Percentiles rank a stretch among this genome's conserved stretches.
phyloP scores from a whole-genome alignment of 2,113 vertebrate species.

The Myrmophylax atrothorax region DNA sequence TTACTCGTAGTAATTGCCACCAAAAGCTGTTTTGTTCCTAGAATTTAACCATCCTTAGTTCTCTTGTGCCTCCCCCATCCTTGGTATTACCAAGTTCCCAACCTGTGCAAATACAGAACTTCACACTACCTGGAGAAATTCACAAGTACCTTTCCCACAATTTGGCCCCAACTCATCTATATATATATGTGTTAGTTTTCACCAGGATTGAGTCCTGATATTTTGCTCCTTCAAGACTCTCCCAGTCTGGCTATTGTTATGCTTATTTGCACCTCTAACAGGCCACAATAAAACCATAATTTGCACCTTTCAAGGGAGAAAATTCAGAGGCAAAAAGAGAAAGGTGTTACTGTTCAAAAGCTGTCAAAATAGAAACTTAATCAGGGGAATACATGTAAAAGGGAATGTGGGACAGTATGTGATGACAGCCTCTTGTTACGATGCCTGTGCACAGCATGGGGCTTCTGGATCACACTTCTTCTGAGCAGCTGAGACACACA shows the following conservation, averaged over 20 bases:
- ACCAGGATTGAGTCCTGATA: background rate
- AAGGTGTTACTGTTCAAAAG: conserved; percentile 67
- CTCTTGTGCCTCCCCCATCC: background rate
- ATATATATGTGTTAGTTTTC: background rate
- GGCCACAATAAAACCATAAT: conserved; percentile 61
- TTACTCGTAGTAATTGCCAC: background rate
- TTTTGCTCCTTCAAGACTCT: conserved; percentile 23
- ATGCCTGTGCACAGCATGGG: conserved; percentile 35
- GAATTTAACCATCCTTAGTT: background rate
- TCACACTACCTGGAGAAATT: conserved; percentile 40
- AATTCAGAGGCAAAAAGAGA: conserved; percentile 56
- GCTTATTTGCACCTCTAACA: conserved; percentile 70
- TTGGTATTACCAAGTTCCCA: conserved; percentile 25
- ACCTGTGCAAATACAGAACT: conserved; percentile 47
- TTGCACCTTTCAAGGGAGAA: conserved; percentile 65
- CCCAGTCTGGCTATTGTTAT: conserved; percentile 27
- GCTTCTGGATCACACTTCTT: conserved; percentile 46
- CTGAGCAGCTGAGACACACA: conserved; percentile 32
- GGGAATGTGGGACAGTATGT: conserved; percentile 1
- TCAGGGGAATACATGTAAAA: conserved; percentile 44
- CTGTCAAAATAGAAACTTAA: conserved; percentile 67
- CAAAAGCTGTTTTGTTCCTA: background rate
- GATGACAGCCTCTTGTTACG: conserved; percentile 53
- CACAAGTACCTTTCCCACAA: conserved; percentile 26
- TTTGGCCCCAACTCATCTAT: background rate